Percentiles rank a stretch among this genome's conserved stretches.
Conservation (phyloP, 2,113 vertebrate species). For the Sphyrna mokarran region DNA sequence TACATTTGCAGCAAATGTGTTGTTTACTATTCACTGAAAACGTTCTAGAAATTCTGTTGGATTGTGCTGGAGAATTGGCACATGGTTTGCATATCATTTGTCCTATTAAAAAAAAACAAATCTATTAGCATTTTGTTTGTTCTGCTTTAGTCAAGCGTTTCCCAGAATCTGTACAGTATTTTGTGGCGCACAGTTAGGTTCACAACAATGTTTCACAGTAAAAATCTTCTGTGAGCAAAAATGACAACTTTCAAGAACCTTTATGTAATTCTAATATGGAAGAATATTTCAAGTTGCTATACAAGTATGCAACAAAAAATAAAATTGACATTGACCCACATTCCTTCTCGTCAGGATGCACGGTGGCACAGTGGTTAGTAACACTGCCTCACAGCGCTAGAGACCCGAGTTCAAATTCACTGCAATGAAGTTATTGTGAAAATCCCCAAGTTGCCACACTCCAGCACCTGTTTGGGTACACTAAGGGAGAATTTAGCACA, state of each 20-base stretch:
- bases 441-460: too few relatives aligned
- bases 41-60: background rate
- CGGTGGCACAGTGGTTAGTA: too few relatives aligned
- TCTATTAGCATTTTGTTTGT: background rate
- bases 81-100: background rate
- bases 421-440: too few relatives aligned
- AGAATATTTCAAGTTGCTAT: background rate
- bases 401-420: too few relatives aligned
- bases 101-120: background rate
- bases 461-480: too few relatives aligned
- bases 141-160: slow-evolving; percentile 14
- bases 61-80: background rate
- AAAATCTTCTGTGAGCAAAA: background rate
- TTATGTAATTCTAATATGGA: background rate
- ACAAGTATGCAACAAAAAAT: background rate
- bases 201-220: background rate
- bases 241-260: background rate
- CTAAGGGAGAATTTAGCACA: background rate
- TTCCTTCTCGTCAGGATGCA: too few relatives aligned
- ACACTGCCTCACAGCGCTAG: too few relatives aligned
- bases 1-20: background rate
- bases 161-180: background rate
- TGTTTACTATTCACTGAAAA: background rate
- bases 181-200: background rate
- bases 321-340: background rate